Conservation (phyloP, 2,797 vertebrate species). For the Trachops cirrhosus region DNA sequence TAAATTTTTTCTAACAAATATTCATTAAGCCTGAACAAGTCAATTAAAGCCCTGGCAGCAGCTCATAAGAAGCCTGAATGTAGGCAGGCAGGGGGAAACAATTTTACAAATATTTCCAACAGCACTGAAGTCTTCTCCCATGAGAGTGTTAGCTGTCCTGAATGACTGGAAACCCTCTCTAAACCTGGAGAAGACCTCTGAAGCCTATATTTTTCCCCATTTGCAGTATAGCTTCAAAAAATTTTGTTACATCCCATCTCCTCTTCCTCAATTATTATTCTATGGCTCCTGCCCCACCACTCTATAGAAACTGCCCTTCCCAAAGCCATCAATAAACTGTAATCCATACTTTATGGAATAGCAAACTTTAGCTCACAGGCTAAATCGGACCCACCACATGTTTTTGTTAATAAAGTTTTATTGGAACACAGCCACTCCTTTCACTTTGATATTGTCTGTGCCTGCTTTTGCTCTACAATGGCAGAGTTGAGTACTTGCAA, state of each 20-base stretch:
- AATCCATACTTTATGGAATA: neutral
- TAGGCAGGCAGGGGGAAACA: neutral
- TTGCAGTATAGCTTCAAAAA: neutral
- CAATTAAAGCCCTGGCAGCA: neutral
- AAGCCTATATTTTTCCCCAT: neutral
- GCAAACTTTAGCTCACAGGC: neutral
- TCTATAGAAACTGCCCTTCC: neutral
- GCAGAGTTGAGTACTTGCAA: neutral
- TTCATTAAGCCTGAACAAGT: slow-evolving; percentile 20
- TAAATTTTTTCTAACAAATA: slow-evolving; percentile 50
- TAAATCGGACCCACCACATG: neutral
- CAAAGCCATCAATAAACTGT: neutral
- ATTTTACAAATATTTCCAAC: slow-evolving; percentile 39
- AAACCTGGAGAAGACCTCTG: neutral
- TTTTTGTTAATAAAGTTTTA: slow-evolving; percentile 27
- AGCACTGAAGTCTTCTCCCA: neutral
- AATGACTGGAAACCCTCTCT: neutral
- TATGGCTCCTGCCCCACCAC: neutral
- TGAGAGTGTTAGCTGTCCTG: neutral
- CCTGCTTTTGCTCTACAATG: neutral
- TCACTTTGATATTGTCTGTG: neutral
- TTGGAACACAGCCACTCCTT: neutral
- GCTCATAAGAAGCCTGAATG: slow-evolving; percentile 37
- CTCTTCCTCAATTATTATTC: neutral
- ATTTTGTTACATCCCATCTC: neutral